Percentiles rank a stretch among this genome's conserved stretches.
phyloP scores from a whole-genome alignment of 2,888 invertebrate genomes.

The Podotricha telesiphe region DNA sequence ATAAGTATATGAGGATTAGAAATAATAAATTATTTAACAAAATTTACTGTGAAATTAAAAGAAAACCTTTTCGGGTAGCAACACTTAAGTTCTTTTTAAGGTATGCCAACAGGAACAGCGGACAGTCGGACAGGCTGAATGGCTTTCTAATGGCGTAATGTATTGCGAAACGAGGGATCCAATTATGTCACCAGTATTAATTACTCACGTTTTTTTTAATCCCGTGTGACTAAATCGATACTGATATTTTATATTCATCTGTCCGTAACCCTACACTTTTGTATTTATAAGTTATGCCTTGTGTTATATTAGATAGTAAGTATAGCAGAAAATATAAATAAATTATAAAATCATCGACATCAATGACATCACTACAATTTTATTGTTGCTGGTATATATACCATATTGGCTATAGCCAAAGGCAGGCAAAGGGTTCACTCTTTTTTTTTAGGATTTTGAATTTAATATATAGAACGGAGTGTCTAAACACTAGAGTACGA shows the following conservation, averaged over 20 bases:
- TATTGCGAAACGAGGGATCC: slow-evolving; percentile 73
- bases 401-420: no score
- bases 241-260: slow-evolving; percentile 3
- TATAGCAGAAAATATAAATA: no score
- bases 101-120: slow-evolving; percentile 74
- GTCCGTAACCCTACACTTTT: background rate
- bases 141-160: slow-evolving; percentile 80
- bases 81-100: slow-evolving; percentile 49
- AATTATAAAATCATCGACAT: no score
- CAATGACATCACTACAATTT: no score
- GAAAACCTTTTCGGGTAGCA: slow-evolving; percentile 36
- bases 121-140: slow-evolving; percentile 59
- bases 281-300: background rate
- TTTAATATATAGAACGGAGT: no score
- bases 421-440: no score
- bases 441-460: no score
- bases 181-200: slow-evolving; percentile 77
- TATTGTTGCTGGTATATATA: no score
- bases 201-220: slow-evolving; percentile 55
- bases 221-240: slow-evolving; percentile 18
- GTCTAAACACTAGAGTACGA: no score
- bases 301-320: background rate
- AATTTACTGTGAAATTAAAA: background rate
- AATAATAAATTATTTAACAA: background rate
- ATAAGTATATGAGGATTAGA: background rate